Evolutionary conservation across 2,797 vertebrate species (phyloP).

Genomic region (Novumbra hubbsi): DNA sequence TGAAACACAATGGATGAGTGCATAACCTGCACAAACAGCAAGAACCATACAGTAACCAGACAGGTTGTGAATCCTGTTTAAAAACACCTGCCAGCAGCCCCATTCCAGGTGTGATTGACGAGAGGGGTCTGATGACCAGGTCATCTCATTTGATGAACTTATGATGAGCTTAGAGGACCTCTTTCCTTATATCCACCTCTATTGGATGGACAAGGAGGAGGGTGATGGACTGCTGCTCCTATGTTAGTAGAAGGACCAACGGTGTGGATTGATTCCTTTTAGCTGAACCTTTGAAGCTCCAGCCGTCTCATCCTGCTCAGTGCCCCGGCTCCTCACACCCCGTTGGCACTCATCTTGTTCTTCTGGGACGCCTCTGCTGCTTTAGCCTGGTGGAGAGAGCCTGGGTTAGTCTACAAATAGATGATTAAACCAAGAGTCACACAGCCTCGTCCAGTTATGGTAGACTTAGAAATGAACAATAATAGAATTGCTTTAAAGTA

Average conservation of each 20-base stretch:
- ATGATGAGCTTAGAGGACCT: neutral
- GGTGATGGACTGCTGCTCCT: neutral
- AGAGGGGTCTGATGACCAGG: neutral
- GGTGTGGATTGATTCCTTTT: constrained; percentile 1
- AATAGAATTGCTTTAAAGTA: neutral
- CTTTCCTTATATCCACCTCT: neutral
- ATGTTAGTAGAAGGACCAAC: neutral
- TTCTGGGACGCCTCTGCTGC: constrained; percentile 74
- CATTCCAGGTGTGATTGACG: constrained; percentile 8
- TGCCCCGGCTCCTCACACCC: constrained; percentile 56
- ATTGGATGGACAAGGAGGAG: neutral
- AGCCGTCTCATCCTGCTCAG: constrained; percentile 16
- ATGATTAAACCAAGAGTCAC: neutral
- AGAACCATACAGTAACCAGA: constrained; percentile 4
- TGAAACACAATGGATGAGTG: constrained; percentile 26
- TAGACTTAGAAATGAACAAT: neutral
- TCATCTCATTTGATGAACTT: neutral
- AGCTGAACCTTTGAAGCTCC: neutral
- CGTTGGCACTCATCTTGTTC: constrained; percentile 78
- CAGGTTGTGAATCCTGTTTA: neutral
- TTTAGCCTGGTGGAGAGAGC: constrained; percentile 66
- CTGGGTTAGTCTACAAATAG: neutral
- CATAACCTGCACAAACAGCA: constrained; percentile 5
- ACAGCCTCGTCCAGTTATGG: neutral
- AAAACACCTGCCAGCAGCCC: constrained; percentile 1